Conservation (phyloP, 2,113 vertebrate species). For the Ploceus nigricollis region DNA sequence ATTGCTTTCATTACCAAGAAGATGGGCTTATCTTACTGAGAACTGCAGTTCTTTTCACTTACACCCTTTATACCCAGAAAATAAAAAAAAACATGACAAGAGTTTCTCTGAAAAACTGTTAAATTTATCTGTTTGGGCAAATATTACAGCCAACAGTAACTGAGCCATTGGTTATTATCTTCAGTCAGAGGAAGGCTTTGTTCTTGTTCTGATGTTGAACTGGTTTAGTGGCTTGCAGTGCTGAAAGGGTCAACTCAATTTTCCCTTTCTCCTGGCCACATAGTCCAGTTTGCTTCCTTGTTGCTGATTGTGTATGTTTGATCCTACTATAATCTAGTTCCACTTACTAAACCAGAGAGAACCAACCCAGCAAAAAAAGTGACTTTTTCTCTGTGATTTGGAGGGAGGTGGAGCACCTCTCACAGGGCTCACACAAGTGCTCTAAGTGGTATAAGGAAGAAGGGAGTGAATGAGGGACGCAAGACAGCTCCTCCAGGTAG, state of each 20-base stretch:
- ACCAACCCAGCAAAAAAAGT: background rate
- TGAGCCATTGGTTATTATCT: background rate
- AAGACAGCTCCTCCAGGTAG: background rate
- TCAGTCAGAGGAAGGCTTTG: background rate
- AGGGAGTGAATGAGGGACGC: background rate
- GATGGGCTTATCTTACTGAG: background rate
- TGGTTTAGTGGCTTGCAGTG: background rate
- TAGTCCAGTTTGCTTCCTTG: background rate
- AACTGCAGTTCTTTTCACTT: background rate
- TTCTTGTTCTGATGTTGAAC: background rate
- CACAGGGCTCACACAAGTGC: fast-evolving
- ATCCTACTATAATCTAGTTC: background rate
- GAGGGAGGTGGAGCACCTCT: background rate
- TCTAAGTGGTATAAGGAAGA: background rate
- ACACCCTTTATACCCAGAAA: background rate
- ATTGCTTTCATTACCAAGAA: background rate
- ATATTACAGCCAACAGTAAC: background rate
- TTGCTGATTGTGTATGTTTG: background rate
- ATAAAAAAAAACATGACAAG: background rate
- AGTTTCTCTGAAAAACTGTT: background rate
- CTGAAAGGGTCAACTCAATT: background rate
- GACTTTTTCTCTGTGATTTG: background rate
- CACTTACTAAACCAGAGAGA: background rate
- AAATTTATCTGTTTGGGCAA: background rate
- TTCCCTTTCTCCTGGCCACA: background rate